A percentile compares a stretch with the other conserved stretches of the same genome.
Evolutionary conservation across 2,888 invertebrate genomes (phyloP).

Genomic region (Tetanocera ferruginea): DNA sequence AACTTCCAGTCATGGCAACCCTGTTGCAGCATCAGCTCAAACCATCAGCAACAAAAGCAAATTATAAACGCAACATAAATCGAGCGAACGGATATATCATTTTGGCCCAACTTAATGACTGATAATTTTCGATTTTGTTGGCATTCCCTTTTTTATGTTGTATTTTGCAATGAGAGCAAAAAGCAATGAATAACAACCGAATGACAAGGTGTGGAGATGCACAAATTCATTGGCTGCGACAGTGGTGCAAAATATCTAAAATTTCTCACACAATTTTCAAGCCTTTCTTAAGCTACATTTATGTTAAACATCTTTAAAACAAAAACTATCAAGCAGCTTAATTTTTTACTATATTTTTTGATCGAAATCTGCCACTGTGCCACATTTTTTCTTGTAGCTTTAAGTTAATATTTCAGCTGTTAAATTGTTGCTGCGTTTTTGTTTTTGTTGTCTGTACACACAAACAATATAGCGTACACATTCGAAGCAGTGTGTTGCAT

Average conservation of each 20-base stretch:
- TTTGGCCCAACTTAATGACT: constrained; percentile 8
- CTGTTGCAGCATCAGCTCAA: not conserved
- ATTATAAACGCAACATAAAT: not conserved
- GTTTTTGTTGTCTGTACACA: not conserved
- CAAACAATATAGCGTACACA: not conserved
- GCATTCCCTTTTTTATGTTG: not conserved
- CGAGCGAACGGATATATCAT: constrained; percentile 14
- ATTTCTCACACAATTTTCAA: not conserved
- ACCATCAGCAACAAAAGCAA: not conserved
- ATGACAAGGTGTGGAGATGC: constrained; percentile 26
- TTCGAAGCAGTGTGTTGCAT: constrained; percentile 6
- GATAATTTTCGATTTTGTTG: constrained; percentile 5
- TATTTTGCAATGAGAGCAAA: not conserved
- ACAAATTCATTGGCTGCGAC: not conserved
- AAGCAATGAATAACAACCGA: not conserved
- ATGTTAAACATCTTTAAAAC: not conserved
- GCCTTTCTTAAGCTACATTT: not conserved
- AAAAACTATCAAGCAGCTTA: not conserved
- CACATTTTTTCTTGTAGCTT: not conserved
- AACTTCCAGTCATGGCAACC: not conserved
- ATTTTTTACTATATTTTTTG: not conserved
- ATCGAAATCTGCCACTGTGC: not conserved
- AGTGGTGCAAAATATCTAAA: not conserved
- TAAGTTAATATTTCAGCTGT: constrained; percentile 3
- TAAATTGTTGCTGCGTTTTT: not conserved